phyloP scores from a whole-genome alignment of 2,797 vertebrate genomes.

The Schizopygopsis pylzovi region DNA sequence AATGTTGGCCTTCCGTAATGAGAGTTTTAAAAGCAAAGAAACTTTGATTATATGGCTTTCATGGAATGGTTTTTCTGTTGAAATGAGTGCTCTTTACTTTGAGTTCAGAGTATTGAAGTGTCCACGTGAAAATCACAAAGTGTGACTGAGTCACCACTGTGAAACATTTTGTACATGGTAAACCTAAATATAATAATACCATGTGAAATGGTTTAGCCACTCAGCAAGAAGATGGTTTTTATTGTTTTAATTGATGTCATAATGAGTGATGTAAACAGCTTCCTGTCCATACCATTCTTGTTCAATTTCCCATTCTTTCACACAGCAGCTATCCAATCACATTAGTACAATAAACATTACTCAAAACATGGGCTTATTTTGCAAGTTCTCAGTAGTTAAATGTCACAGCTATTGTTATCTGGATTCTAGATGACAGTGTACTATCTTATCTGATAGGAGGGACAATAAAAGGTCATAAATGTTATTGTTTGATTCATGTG shows the following conservation, averaged over 20 bases:
- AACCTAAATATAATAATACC: background rate
- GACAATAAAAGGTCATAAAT: conserved; percentile 10
- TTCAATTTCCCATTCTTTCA: background rate
- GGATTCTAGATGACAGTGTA: background rate
- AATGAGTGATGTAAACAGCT: background rate
- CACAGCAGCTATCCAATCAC: background rate
- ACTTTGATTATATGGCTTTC: background rate
- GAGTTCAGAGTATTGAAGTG: background rate
- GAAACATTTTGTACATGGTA: background rate
- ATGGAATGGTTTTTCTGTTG: background rate
- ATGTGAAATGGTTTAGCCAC: background rate
- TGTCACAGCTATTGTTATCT: background rate
- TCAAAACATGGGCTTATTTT: background rate
- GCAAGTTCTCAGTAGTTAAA: background rate
- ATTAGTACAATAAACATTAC: background rate
- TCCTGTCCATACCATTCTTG: background rate
- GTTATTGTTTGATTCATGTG: background rate
- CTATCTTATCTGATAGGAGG: conserved; percentile 2
- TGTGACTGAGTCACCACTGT: background rate
- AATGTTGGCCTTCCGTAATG: background rate
- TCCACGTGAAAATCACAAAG: background rate
- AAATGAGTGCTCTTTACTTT: conserved; percentile 2
- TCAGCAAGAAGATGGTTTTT: background rate
- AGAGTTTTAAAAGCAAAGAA: background rate
- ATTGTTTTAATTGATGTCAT: background rate